Evolutionary conservation across 2,888 invertebrate species (phyloP).

Genomic region (Caenorhabditis becei): DNA sequence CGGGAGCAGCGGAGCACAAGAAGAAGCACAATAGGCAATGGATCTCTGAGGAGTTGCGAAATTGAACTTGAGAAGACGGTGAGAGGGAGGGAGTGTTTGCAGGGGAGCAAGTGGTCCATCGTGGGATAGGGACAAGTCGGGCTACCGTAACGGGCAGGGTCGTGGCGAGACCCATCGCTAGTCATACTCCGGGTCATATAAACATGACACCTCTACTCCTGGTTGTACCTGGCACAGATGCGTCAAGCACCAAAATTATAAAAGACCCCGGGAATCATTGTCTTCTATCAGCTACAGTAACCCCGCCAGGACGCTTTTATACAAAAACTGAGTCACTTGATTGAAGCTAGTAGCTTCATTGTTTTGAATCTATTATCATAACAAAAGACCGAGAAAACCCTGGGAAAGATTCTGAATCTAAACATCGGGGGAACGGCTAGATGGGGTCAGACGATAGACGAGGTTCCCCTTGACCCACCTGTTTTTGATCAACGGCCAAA

Average conservation of each 20-base stretch:
- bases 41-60: conserved; percentile 14
- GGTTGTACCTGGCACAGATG: not conserved
- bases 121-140: too few relatives aligned
- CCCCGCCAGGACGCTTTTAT: not conserved
- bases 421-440: too few relatives aligned
- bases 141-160: too few relatives aligned
- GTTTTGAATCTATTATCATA: not conserved
- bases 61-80: too few relatives aligned
- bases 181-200: too few relatives aligned
- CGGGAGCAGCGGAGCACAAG: conserved; percentile 39
- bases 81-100: too few relatives aligned
- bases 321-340: not conserved
- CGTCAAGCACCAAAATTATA: not conserved
- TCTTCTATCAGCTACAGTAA: not conserved
- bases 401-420: not conserved
- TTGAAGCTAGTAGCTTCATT: not conserved
- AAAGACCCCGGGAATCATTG: too few relatives aligned
- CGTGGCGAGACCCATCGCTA: too few relatives aligned
- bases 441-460: not conserved
- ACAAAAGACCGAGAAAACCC: not conserved
- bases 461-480: conserved; percentile 24
- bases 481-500: conserved; percentile 38
- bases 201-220: not conserved
- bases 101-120: too few relatives aligned
- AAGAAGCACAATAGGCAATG: conserved; percentile 14